Conservation (phyloP, 2,113 vertebrate genomes). For the Sminthopsis crassicaudata region DNA sequence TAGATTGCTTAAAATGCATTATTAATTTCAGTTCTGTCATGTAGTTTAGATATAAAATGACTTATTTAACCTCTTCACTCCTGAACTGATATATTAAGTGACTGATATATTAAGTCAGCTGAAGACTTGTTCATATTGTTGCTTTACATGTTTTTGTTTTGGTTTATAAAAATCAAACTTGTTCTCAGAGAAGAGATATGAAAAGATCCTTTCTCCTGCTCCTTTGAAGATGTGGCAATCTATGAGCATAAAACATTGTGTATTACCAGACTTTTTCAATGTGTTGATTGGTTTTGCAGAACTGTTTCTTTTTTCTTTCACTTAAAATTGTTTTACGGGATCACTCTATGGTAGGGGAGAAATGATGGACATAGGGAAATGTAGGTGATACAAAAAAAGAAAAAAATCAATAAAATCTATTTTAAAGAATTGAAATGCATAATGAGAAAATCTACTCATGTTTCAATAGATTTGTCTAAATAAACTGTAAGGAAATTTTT, state of each 20-base stretch:
- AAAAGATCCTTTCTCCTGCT: neutral
- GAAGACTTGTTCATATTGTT: neutral
- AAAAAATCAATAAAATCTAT: neutral
- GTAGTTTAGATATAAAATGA: slow-evolving; percentile 20
- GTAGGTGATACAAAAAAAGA: neutral
- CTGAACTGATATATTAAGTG: neutral
- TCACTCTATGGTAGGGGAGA: neutral
- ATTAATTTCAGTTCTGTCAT: slow-evolving; percentile 50
- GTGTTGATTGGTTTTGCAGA: neutral
- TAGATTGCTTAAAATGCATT: slow-evolving; percentile 62
- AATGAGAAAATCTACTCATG: too few relatives aligned
- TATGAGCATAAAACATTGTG: neutral
- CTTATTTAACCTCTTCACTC: neutral
- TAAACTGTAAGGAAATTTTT: neutral
- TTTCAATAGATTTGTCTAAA: too few relatives aligned
- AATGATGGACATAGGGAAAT: neutral
- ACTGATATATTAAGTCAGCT: neutral
- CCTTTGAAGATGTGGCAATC: neutral
- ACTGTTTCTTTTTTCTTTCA: neutral
- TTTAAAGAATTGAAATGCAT: neutral
- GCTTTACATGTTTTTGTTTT: neutral
- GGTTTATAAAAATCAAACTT: neutral
- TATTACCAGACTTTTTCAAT: neutral
- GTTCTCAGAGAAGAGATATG: neutral
- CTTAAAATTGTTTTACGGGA: neutral